Conservation (phyloP, 2,113 vertebrate species). For the Maccullochella peelii region DNA sequence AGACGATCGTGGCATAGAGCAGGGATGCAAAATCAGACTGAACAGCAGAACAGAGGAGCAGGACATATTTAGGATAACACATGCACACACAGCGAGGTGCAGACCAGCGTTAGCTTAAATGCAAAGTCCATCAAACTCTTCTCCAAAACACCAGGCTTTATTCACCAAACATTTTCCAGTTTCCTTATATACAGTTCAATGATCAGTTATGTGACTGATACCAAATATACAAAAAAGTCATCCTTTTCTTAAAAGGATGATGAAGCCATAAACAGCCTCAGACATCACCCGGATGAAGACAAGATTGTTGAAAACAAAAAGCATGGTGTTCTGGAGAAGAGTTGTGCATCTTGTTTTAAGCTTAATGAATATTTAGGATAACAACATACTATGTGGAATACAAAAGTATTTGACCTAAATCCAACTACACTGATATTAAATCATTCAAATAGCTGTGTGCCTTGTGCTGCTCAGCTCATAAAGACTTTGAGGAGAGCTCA, state of each 20-base stretch:
- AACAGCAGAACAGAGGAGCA: background rate
- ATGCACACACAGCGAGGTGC: background rate
- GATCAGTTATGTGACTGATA: too few species aligned
- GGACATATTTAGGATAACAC: constrained; percentile 13
- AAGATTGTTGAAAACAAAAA: background rate
- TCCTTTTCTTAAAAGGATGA: too few species aligned
- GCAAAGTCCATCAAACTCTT: background rate
- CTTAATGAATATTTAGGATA: background rate
- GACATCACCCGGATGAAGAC: background rate
- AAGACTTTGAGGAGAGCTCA: constrained; percentile 36
- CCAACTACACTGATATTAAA: constrained; percentile 12
- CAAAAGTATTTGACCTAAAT: constrained; percentile 23
- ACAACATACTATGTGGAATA: background rate
- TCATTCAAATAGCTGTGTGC: constrained; percentile 16
- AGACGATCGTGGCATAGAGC: constrained; percentile 8
- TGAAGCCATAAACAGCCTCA: background rate
- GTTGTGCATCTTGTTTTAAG: background rate
- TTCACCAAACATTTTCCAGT: background rate
- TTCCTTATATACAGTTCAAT: too few species aligned
- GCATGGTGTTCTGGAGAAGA: background rate
- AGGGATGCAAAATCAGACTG: constrained; percentile 15
- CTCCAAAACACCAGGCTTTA: background rate
- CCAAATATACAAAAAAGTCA: too few species aligned
- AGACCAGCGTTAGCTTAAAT: background rate
- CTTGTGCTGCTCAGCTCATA: constrained; percentile 20